Base-by-base conservation (phyloP, 2,888 invertebrate species). In the Mellilla xanthometata region DNA sequence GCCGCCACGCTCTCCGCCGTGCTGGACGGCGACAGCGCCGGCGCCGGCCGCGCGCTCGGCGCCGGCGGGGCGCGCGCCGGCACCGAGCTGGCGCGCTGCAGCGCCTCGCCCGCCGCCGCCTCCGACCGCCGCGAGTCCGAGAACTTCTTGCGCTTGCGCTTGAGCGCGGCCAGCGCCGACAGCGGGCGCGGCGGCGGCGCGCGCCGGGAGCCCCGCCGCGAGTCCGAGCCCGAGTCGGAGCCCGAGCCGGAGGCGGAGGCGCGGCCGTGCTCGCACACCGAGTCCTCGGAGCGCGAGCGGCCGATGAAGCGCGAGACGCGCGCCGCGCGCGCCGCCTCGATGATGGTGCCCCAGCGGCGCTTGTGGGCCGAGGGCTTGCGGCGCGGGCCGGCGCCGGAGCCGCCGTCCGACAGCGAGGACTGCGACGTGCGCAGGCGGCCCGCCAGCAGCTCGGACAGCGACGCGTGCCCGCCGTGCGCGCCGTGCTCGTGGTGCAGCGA, bases 311-410 rank as follows among this genome's bases (percentile, higher is more conserved):
- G 91, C 13, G 95, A 94, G 34, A 96, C 95, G 64, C 94, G 92
- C 15, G 95, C 95, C 49, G 94, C 93, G 68, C 95, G 95, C 28
- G 96, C 96, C 31, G 96, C 96, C 74, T 96, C 96, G 72, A 96
- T 96, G 50, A 96, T 90, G 27, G 96, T 96, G 50, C 94, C 95
- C 95, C 95, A 95, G 63, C 94, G 92, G 23, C 94, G 92, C 79
- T 95, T 95, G 79, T 94, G 94, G 5, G 93, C 91, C 15, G 91
- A 83, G 39, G 77, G 76, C 69, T 79, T 80, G 69, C 84, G 81
- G 38, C 69, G 71, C 38, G 40, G 41, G 32, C 36, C 28, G 41
- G 15, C 41, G 12, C 33, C 41, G 51, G 45, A 50, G 12, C 48
- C 56, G 49, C 74, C 75, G 73, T 84, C 83, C n/a, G 82, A 81